phyloP scores from a whole-genome alignment of 2,888 invertebrate genomes.

The Philereme vetulata region DNA sequence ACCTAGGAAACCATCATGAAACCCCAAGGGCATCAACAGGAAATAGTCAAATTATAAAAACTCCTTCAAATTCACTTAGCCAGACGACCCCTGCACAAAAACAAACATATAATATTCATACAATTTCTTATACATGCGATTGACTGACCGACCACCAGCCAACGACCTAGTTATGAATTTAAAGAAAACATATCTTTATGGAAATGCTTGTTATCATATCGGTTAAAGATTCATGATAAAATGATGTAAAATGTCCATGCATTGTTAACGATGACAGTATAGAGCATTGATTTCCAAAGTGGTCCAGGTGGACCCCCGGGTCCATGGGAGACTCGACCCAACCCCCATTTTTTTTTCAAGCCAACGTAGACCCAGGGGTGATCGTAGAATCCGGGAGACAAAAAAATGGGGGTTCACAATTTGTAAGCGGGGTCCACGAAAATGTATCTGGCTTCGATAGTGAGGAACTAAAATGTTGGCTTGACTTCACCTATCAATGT shows the following conservation, averaged over 20 bases:
- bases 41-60: background rate
- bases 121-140: slow-evolving; percentile 41
- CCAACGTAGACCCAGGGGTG: too few species aligned
- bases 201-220: slow-evolving; percentile 53
- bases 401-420: too few species aligned
- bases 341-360: too few species aligned
- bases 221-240: slow-evolving; percentile 73
- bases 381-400: too few species aligned
- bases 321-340: too few species aligned
- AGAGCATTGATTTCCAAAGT: too few species aligned
- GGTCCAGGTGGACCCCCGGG: too few species aligned
- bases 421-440: too few species aligned
- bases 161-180: slow-evolving; percentile 50
- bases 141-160: slow-evolving; percentile 38
- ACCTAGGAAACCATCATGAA: background rate
- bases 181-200: slow-evolving; percentile 57
- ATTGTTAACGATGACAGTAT: slow-evolving; percentile 17
- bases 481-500: too few species aligned
- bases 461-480: too few species aligned
- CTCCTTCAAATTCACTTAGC: background rate
- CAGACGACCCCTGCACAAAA: background rate
- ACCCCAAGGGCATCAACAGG: background rate
- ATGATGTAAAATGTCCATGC: slow-evolving; percentile 52
- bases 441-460: too few species aligned
- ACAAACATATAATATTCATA: slow-evolving; percentile 29